Conservation (phyloP, 2,113 vertebrate species). For the Apus apus region DNA sequence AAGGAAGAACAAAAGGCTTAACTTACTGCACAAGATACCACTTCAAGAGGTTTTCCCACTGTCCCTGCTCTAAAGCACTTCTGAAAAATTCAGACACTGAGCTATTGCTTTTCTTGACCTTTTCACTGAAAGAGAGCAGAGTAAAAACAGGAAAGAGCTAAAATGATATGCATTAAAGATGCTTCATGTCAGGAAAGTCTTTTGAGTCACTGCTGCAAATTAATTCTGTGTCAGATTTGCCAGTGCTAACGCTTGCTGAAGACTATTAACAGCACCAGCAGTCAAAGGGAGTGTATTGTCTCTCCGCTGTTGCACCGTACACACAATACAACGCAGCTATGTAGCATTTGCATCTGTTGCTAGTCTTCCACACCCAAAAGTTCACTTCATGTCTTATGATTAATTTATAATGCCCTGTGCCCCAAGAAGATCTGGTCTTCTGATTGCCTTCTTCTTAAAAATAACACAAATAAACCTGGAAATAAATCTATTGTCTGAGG, state of each 20-base stretch:
- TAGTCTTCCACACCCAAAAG: slow-evolving; percentile 26
- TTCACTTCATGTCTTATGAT: neutral
- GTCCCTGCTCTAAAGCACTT: slow-evolving; percentile 50
- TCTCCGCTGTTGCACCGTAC: neutral
- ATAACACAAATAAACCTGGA: slow-evolving; percentile 33
- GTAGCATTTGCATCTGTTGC: neutral
- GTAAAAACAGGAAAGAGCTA: slow-evolving; percentile 54
- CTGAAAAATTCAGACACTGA: slow-evolving; percentile 44
- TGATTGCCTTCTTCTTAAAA: slow-evolving; percentile 43
- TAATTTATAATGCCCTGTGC: slow-evolving; percentile 8
- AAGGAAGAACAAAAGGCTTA: slow-evolving; percentile 13
- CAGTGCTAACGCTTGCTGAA: neutral
- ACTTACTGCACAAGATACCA: slow-evolving; percentile 41
- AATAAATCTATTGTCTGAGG: slow-evolving; percentile 28
- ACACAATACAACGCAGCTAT: neutral
- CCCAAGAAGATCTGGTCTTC: slow-evolving; percentile 17
- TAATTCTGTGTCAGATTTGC: slow-evolving; percentile 22
- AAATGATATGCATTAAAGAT: slow-evolving; percentile 42
- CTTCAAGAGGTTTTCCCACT: neutral
- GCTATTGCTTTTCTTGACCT: slow-evolving; percentile 63
- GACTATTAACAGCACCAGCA: neutral
- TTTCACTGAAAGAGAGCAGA: slow-evolving; percentile 48
- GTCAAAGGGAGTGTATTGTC: neutral
- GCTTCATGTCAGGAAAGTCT: slow-evolving; percentile 40
- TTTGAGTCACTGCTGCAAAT: slow-evolving; percentile 41